A percentile compares a stretch with the other conserved stretches of the same genome.
These are phyloP conservation scores for Tupaia tana DNA, from an alignment of 2,113 vertebrate species.

Conservation along the genomic window DNA sequence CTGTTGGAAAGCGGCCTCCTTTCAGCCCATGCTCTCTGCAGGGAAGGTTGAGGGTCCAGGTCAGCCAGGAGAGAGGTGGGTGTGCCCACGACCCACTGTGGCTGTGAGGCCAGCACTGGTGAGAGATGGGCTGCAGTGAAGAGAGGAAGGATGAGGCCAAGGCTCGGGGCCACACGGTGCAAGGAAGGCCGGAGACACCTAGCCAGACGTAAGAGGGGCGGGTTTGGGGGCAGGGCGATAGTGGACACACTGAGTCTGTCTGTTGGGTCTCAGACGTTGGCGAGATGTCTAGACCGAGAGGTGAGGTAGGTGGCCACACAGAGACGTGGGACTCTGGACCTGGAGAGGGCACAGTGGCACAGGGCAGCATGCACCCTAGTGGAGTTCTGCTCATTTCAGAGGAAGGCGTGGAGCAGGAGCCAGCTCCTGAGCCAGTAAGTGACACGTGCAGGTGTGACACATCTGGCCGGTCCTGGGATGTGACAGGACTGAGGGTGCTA, in stretches of 20 bases:
- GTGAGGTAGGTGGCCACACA: too few relatives aligned
- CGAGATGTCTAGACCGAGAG: not conserved
- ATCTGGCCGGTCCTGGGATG: not conserved
- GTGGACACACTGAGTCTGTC: too few relatives aligned
- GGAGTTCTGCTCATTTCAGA: rapidly evolving
- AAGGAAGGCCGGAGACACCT: not conserved
- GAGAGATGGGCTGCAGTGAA: too few relatives aligned
- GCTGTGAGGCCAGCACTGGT: too few relatives aligned
- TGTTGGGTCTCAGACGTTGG: rapidly evolving
- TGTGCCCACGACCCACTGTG: too few relatives aligned
- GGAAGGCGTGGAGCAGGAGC: not conserved
- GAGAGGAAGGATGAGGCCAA: not conserved
- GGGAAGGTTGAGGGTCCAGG: not conserved
- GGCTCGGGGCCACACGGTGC: not conserved
- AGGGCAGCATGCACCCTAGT: rapidly evolving
- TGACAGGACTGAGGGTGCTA: too few relatives aligned
- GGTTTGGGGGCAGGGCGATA: too few relatives aligned
- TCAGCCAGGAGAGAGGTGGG: too few relatives aligned
- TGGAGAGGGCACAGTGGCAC: not conserved
- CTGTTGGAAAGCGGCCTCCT: too few relatives aligned
- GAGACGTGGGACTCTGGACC: not conserved
- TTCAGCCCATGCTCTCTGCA: rapidly evolving
- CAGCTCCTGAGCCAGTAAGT: rapidly evolving
- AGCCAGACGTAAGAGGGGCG: not conserved
- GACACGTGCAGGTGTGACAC: too few relatives aligned